Evolutionary conservation across 2,797 vertebrate species (phyloP).

Genomic region (Galagoides demidoff): DNA sequence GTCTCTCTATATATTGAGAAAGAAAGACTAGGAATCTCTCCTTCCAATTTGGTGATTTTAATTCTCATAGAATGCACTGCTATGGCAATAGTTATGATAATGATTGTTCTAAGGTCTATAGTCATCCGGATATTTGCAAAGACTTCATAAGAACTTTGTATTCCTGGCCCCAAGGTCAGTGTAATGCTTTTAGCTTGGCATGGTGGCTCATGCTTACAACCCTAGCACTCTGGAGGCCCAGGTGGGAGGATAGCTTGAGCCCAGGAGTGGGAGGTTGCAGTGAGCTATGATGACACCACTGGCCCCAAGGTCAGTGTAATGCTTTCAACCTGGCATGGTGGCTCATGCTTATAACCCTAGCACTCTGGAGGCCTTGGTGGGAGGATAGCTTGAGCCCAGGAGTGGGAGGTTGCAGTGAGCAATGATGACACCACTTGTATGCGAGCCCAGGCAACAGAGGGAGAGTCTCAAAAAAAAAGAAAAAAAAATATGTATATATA

Average conservation of each 20-base stretch:
- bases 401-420: background rate
- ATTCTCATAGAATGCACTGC: background rate
- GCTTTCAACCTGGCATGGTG: background rate
- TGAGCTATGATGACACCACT: background rate
- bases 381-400: background rate
- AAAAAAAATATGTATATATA: no score
- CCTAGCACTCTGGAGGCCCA: background rate
- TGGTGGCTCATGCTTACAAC: background rate
- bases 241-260: background rate
- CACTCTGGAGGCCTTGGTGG: background rate
- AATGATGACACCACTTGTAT: background rate
- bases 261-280: background rate
- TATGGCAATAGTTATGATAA: background rate
- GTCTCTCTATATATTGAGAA: background rate
- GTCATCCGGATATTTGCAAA: background rate
- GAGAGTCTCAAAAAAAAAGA: background rate
- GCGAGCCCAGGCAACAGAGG: background rate
- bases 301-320: background rate
- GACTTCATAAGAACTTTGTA: background rate
- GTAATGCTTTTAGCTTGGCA: background rate
- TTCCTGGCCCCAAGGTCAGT: background rate
- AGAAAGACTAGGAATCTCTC: background rate
- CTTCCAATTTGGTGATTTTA: background rate
- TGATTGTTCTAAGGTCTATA: background rate
- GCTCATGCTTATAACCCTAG: background rate